phyloP scores from a whole-genome alignment of 2,888 invertebrate genomes.

The Tuta absoluta region DNA sequence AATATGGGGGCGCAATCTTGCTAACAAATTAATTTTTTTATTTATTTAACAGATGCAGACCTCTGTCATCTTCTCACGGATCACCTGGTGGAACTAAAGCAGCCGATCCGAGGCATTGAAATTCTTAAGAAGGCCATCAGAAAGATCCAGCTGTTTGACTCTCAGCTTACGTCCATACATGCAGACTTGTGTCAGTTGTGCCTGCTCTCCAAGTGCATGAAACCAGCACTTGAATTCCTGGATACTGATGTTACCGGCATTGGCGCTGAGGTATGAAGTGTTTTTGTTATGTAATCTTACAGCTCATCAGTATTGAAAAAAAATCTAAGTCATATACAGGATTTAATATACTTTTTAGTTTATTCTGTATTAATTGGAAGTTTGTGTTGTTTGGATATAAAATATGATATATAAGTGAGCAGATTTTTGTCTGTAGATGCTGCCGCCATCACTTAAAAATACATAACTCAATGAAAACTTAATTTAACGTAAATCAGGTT shows the following conservation, averaged over 20 bases:
- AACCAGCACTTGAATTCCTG: conserved; percentile 93
- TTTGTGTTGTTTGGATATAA: no score
- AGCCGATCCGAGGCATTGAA: conserved; percentile 91
- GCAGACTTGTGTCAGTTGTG: conserved; percentile 96
- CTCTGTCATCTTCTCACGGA: conserved; percentile 92
- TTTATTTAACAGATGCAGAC: conserved; percentile 87
- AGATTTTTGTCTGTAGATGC: no score
- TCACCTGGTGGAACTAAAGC: conserved; percentile 88
- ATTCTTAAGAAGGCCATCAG: conserved; percentile 91
- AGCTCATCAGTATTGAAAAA: no score
- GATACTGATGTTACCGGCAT: conserved; percentile 96
- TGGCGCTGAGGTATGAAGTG: conserved; percentile 85
- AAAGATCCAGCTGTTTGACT: conserved; percentile 92
- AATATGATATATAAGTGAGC: no score
- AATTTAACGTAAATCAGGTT: no score
- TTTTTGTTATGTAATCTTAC: neutral
- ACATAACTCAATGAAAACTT: no score
- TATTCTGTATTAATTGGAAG: no score
- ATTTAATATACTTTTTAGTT: no score
- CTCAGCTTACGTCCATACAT: conserved; percentile 96
- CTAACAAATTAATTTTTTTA: neutral
- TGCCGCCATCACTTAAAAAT: no score
- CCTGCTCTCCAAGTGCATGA: conserved; percentile 94
- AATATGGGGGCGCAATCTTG: no score
- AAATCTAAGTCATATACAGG: no score